Evolutionary conservation across 2,888 invertebrate genomes (phyloP), one percentile per base, ranked within the genome.

Genomic region (Synanthedon myopaeformis): DNA sequence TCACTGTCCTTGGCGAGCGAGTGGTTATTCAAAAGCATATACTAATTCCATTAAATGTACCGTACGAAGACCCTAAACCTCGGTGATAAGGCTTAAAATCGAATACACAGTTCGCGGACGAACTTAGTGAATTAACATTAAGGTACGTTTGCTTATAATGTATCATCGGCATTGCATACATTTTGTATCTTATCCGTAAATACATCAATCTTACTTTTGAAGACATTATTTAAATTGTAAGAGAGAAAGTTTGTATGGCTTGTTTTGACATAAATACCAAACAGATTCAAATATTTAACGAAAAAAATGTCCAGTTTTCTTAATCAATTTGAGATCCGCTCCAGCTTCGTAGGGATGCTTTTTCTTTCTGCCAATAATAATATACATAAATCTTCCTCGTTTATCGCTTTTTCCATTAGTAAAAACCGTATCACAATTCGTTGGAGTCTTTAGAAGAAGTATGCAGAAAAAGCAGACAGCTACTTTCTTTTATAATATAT

Each of bases 1-100:
- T 86, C 85, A 75, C 84, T 72, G 79, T 82, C 85, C 85, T 84
- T 84, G 78, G 72, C 73, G 63, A 70, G 65, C 67, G 64, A 64
- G 66, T 13, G 42, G 42, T 42, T n/a, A 42, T 13, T n/a, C 13
- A 14, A 45, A 45, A 13, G 14, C 45, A 45, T 45, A 14, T 45
- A 45, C 13, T 6, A 13, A 45, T 45, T 45, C 45, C 13, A 45
- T 13, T 45, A 13, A 45, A 13, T 45, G n/a, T 45, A 6, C 10
- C 45, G 14, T 13, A 6, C 45, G 10, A 8, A 45, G 6, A 45
- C 45, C 45, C 14, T 45, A 45, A 12, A 13, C 13, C 13, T 13
- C 1, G 45, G 45, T 8, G 45, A 35, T 45, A 45, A n/a, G 45
- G 45, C 14, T 45, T 45, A 45, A 45, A 45, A 14, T 45, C 14